Evolutionary conservation across 2,888 invertebrate genomes (phyloP), one percentile per base, ranked within the genome.

Genomic region (Chrysolina haemoptera): DNA sequence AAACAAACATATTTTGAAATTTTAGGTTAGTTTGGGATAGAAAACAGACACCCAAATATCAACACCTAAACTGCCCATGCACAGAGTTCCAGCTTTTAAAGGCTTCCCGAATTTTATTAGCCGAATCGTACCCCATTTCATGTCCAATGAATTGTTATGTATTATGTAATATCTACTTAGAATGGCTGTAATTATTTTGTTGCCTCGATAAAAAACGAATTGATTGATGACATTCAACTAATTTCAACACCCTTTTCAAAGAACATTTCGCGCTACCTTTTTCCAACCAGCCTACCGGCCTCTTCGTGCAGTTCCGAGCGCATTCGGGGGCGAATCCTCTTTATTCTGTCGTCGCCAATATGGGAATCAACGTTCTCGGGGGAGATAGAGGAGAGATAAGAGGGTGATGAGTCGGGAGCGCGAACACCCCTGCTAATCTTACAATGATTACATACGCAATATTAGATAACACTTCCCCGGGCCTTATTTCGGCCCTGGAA

Each of bases 401-500:
- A 80, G 81, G 77, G 82, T 80, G 84, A 84, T 82, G 85, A 84
- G 84, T 81, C 81, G 67, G 65, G 46, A 67, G 67, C 50, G 62
- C 55, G 71, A 85, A 84, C 86, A 85, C 86, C 86, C 86, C 83
- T 83, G 84, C 86, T 87, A 87, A 87, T 87, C 87, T 87, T 83
- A 82, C 87, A 86, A 86, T 86, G 87, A 87, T 87, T 87, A 86
- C 85, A 83, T 84, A 86, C 86, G 87, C 86, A 87, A 85, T 87
- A 87, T 87, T 86, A 87, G 86, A 87, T 87, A 87, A 85, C 85
- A 84, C 85, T 85, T 84, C 82, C 85, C 83, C 80, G 66, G 40
- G 59, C 65, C 67, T 73, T 64, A 70, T 67, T 76, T 70, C 43
- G 55, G 46, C 35, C 66, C 50, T 70, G 62, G 46, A 70, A 50